Percentiles rank a stretch among this genome's conserved stretches.
Evolutionary conservation across 2,797 vertebrate species (phyloP).

Genomic region (Propithecus perrieri): DNA sequence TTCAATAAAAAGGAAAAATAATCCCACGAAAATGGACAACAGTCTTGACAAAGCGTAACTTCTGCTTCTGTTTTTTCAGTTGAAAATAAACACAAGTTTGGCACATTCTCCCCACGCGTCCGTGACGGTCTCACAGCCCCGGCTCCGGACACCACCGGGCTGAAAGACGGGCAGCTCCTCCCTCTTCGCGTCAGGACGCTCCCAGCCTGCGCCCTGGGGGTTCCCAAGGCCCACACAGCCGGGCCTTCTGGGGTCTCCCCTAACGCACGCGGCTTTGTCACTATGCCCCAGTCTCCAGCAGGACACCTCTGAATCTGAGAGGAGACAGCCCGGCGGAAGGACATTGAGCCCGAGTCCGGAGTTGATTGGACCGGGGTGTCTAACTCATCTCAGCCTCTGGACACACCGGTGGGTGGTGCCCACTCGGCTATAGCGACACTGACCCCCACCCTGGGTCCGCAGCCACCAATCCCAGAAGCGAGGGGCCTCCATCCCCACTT

Average conservation of each 20-base stretch:
- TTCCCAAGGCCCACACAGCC: background rate
- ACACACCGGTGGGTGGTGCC: background rate
- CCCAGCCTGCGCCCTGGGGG: background rate
- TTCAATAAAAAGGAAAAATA: background rate
- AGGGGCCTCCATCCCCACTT: background rate
- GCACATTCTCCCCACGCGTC: background rate
- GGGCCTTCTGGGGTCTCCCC: background rate
- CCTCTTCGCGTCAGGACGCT: fast-evolving
- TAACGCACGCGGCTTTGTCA: background rate
- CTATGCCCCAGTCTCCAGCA: background rate
- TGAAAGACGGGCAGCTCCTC: background rate
- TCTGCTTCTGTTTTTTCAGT: background rate
- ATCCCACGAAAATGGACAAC: background rate
- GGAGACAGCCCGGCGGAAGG: fast-evolving
- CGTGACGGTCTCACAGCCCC: too few relatives aligned
- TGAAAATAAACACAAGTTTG: background rate
- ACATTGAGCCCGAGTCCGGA: background rate
- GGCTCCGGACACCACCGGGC: background rate
- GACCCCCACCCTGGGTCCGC: too few relatives aligned
- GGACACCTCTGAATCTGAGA: background rate
- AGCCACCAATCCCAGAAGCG: too few relatives aligned
- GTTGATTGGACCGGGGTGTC: background rate
- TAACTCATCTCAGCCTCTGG: too few relatives aligned
- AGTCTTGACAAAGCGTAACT: background rate
- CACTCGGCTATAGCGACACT: background rate